Evolutionary conservation across 2,113 vertebrate genomes (phyloP), one percentile per base, ranked within the genome.

Genomic region (Takifugu flavidus): DNA sequence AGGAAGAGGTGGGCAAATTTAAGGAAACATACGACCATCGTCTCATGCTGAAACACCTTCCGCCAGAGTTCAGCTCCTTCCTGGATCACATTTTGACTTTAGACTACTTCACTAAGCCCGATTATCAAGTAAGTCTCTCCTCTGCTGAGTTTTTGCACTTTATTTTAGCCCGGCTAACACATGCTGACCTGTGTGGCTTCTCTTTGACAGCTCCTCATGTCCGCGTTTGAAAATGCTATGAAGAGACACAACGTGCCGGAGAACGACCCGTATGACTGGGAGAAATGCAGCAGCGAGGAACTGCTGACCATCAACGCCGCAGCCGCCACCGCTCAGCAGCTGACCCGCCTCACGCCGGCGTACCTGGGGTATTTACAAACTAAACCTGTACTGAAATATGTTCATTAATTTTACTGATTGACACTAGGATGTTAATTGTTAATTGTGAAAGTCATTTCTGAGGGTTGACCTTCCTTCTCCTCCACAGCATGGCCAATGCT

Each of bases 1-100:
- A 99, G 97, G 97, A 99, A 80, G 96, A 99, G 92, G 97, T 99
- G 52, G 97, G 96, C 56, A 97, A 95, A 42, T 93, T 98, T 79
- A 99, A 99, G 78, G 96, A 99, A 67, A 94, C 94, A 0, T 98
- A 98, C 0, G 95, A 99, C 67, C 95, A 99, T 70, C 92, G 87
- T 2, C 93, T 98, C 65, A 98, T 99, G 96, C 89, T 99, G 64
- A 99, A 98, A 83, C 94, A 98, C 87, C 95, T 99, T 65, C 97
- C 97, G 46, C 87, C 93, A 59, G 96, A 98, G 80, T 98, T 98
- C 65, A 93, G 67, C 4, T 7, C 90, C 70, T 99, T 98, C 87
- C 88, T 99, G 72, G 97, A 98, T 72, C 97, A 99, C 64, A 94
- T 99, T 75, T 87, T 92, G 59, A 91, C 83, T 75, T 87, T 99